Base-by-base conservation (phyloP, 2,113 vertebrate species). In the Sturnira hondurensis region DNA sequence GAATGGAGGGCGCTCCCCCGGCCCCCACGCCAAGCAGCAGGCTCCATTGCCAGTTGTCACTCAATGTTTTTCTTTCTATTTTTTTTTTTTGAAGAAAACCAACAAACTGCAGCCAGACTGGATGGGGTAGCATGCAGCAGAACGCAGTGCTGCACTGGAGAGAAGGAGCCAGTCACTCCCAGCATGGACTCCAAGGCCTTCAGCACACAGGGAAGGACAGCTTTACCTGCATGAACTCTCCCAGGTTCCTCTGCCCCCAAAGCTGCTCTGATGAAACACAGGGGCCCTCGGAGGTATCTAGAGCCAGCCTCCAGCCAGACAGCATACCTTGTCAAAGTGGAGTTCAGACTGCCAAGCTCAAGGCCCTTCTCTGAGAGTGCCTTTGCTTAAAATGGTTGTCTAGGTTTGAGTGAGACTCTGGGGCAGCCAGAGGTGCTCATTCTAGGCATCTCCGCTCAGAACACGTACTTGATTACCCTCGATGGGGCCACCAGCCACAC, bases 101-200 rank as follows among this genome's bases (percentile, higher is more conserved):
- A 50, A 86, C 67, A 56, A 87, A 84, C 45, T 94, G 74, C 63
- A 92, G 92, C 83, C 93, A 76, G 63, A 61, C 54, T 65, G 50
- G 85, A 84, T 81, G 58, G 81, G 6, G 33, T 77, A 58, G 80
- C 86, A 58, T 28, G 43, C 11, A 50, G 73, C 71, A 91, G n/a
- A n/a, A 38, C 43, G 28, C 20, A 84, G 94, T 22, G n/a, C 16
- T 73, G 67, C 91, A 95, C 26, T n/a, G 58, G 96, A 91, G 76
- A 96, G 96, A 94, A 61, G 89, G 83, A 83, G 95, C 87, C 95
- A 97, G n/a, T 82, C 61, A 91, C 80, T 85, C n/a, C 89, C 82
- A 12, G 63, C 67, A 22, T 58, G 74, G 96, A 96, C 86, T 67
- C 83, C 87, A 70, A 76, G 86, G 88, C 83, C 65, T 78, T n/a